These are phyloP conservation scores for Ctenopoma multispine DNA, from an alignment of 2,797 vertebrate species.

Conservation along the genomic window DNA sequence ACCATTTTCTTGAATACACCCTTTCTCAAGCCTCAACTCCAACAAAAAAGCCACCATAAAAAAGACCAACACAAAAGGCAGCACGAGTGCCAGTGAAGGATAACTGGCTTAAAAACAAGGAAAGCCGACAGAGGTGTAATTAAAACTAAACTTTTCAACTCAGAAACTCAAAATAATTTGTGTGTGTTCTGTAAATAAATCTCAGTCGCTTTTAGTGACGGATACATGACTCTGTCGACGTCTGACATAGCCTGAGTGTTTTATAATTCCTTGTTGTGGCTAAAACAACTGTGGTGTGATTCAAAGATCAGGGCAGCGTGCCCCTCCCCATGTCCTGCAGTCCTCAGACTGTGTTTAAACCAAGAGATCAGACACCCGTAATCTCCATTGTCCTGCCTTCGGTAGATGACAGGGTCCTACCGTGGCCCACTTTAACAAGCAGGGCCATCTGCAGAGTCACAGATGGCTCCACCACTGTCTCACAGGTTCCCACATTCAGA, in stretches of 20 bases:
- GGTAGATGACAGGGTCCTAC: slow-evolving; percentile 62
- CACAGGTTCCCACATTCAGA: slow-evolving; percentile 66
- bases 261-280: slow-evolving; percentile 57
- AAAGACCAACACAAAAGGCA: slow-evolving; percentile 44
- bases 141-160: slow-evolving; percentile 3
- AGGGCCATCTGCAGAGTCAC: slow-evolving; percentile 77
- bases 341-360: slow-evolving; percentile 71
- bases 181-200: slow-evolving; percentile 5
- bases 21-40: slow-evolving; percentile 1
- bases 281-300: slow-evolving; percentile 43
- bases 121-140: background rate
- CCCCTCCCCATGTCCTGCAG: slow-evolving; percentile 65
- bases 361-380: slow-evolving; percentile 80
- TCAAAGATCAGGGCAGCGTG: slow-evolving; percentile 58
- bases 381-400: slow-evolving; percentile 79
- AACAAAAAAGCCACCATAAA: slow-evolving; percentile 49
- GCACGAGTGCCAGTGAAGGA: slow-evolving; percentile 7
- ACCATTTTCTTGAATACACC: background rate
- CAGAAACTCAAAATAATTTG: slow-evolving; percentile 8
- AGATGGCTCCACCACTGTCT: slow-evolving; percentile 68
- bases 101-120: slow-evolving; percentile 29
- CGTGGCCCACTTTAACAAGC: slow-evolving; percentile 75
- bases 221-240: slow-evolving; percentile 1
- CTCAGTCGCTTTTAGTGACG: slow-evolving; percentile 2
- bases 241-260: background rate